These are phyloP conservation scores for Calycopis cecrops DNA, from an alignment of 1,140 invertebrate genomes.

Conservation along the genomic window DNA sequence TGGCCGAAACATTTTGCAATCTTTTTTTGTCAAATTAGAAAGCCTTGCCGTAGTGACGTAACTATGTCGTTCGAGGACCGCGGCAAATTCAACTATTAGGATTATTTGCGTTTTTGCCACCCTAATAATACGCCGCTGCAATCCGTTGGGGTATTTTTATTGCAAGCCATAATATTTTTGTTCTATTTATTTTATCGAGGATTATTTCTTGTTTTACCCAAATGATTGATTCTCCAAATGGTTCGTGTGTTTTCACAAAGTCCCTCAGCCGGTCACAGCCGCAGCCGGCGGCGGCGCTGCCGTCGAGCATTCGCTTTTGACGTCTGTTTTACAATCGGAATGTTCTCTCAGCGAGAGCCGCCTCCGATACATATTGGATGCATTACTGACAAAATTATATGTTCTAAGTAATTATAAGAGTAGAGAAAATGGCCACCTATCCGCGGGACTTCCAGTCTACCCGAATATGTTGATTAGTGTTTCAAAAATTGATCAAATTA, in stretches of 20 bases:
- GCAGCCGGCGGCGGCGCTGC: slow-evolving; percentile 38
- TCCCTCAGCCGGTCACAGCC: slow-evolving; percentile 41
- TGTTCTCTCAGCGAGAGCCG: slow-evolving; percentile 33
- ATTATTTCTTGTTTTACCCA: background rate
- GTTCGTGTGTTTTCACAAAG: slow-evolving; percentile 26
- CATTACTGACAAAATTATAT: slow-evolving; percentile 2
- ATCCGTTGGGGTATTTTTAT: no score
- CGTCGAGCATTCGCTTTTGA: slow-evolving; percentile 32
- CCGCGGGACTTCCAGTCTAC: slow-evolving; percentile 25
- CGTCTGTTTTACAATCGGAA: slow-evolving; percentile 29
- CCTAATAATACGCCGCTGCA: no score
- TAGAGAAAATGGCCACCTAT: slow-evolving; percentile 16
- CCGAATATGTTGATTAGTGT: no score
- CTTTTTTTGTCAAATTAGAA: no score
- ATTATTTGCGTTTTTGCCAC: no score
- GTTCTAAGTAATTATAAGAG: slow-evolving; percentile 14
- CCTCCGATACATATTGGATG: slow-evolving; percentile 5
- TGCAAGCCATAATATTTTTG: no score
- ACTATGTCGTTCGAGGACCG: no score
- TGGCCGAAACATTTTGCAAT: no score
- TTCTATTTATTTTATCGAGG: background rate
- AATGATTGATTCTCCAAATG: slow-evolving; percentile 5
- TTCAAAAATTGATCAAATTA: no score
- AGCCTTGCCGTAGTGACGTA: no score
- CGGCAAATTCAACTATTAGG: no score